Evolutionary conservation across 2,888 invertebrate species (phyloP).

Genomic region (Oegoconia quadripuncta): DNA sequence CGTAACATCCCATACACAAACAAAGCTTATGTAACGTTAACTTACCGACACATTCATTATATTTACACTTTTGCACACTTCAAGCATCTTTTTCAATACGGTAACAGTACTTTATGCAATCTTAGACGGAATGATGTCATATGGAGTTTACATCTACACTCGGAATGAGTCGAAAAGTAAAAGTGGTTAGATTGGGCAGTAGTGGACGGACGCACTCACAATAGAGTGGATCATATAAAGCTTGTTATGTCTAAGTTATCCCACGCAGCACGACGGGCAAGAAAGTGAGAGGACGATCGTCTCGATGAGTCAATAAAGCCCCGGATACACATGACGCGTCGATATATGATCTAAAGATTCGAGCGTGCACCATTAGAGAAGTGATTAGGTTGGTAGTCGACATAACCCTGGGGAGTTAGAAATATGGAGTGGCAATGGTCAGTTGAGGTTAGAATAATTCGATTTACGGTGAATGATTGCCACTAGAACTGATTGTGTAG

Average conservation of each 20-base stretch:
- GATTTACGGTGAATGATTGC: no score
- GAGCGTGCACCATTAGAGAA: no score
- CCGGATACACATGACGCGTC: slow-evolving; percentile 16
- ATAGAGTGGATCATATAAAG: slow-evolving; percentile 55
- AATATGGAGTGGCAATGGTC: no score
- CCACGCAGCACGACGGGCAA: slow-evolving; percentile 29
- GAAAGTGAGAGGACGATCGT: slow-evolving; percentile 66
- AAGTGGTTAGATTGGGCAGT: slow-evolving; percentile 65
- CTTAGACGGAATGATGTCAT: slow-evolving; percentile 34
- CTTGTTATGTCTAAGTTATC: slow-evolving; percentile 38
- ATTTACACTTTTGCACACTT: no score
- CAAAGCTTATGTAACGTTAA: no score
- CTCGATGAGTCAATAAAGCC: slow-evolving; percentile 14
- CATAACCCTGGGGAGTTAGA: no score
- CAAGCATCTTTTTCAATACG: not conserved
- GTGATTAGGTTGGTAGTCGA: no score
- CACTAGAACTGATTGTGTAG: no score
- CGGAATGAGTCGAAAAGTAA: slow-evolving; percentile 58
- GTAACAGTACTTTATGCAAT: slow-evolving; percentile 1
- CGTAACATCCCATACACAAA: no score
- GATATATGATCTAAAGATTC: no score
- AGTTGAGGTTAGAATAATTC: no score
- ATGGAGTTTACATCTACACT: slow-evolving; percentile 34
- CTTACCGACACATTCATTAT: no score
- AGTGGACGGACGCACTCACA: slow-evolving; percentile 34